Base-by-base conservation (phyloP, 2,888 invertebrate species). In the Eupithecia dodoneata region DNA sequence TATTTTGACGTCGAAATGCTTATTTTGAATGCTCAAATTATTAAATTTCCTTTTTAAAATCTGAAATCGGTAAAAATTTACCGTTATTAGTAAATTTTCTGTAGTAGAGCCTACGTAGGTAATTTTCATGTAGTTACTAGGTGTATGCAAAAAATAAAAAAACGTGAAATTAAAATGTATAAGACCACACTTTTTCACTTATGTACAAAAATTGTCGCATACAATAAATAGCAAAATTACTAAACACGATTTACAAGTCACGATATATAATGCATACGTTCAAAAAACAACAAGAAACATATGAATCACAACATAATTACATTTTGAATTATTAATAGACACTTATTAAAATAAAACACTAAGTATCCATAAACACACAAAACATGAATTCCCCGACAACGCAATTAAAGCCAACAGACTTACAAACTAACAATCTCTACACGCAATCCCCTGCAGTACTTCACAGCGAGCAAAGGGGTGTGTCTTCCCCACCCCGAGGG, bases 401-500 rank as follows among this genome's bases (percentile, higher is more conserved):
- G 18, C 44, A 30, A 10, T 74, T 73, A 71, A 72, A 47, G 12
- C 3, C 44, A 66, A 71, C 69, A 15, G 70, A 73, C 76, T 73
- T 41, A 81, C 81, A 71, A 74, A 77, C 76, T 10, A n/a, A 10
- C 71, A 0, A 45, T 7, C 15, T 66, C 30, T 63, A 30, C 30
- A 30, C 44, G 63, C 63, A 12, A 63, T 10, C 45, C 18, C 86
- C 89, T 89, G 79, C 85, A 77, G 76, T 77, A 91, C 90, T 78
- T 77, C 81, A 90, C 89, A 81, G 87, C 86, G 89, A 88, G 89
- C 87, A 81, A 83, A 89, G 92, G 94, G 94, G 94, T 93, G 94
- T 94, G 93, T 92, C 92, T 89, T 90, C 88, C 90, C 91, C 76
- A 74, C 87, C 83, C 81, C 80, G 79, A 88, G 88, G 90, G 90